Evolutionary conservation across 2,113 vertebrate genomes (phyloP), one percentile per base, ranked within the genome.

Genomic region (Tiliqua scincoides): DNA sequence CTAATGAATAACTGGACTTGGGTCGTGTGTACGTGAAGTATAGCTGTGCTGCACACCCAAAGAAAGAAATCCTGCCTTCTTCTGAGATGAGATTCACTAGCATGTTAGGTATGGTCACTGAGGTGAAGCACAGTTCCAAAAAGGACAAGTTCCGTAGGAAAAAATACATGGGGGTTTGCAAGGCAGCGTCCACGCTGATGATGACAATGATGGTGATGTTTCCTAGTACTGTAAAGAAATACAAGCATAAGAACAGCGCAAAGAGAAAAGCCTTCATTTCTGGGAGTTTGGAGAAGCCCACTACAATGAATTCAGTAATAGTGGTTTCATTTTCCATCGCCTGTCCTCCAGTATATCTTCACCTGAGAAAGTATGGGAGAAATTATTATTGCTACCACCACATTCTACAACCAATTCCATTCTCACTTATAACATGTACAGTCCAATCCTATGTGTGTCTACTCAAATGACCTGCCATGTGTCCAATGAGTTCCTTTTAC

Each of bases 91-190:
- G 79, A 77, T 89, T 91, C 23, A 67, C 70, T 43, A 93, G 77
- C 81, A 92, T 91, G 77, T 88, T 91, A 20, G 92, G 91, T 7
- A 90, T n/a, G 27, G 89, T 81, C 71, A 87, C 88, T 37, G 92
- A 92, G 17, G 90, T 85, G 9, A 91, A 93, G 77, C 90, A 91
- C 27, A 92, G 85, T n/a, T 93, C 92, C 71, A 84, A 83, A 15
- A 83, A 89, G 43, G 93, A 95, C 40, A 95, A 73, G 62, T 88
- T 77, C 35, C 90, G 85, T 10, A 95, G 88, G 62, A 95, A 91
- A 65, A 94, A 93, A 79, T 94, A 93, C 94, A 95, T 93, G 17
- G 93, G 93, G 4, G 75, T 93, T 70, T 95, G 86, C 40, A 95
- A 86, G 48, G 9, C 81, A 59, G 63, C 9, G 75, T 95, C 76